phyloP scores from a whole-genome alignment of 1,140 invertebrate genomes.

The Diuraphis noxia region DNA sequence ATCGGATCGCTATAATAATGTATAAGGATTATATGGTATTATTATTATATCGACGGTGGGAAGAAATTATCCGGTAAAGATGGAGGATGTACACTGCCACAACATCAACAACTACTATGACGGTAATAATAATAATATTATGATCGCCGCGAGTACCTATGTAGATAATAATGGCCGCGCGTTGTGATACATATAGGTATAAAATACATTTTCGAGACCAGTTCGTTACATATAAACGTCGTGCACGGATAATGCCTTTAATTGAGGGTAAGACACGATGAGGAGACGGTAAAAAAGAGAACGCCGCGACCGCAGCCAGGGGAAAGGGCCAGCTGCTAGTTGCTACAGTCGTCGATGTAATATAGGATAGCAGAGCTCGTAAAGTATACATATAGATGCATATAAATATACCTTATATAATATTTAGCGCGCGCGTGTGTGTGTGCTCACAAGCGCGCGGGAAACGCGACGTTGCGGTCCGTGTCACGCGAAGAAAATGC shows the following conservation, averaged over 20 bases:
- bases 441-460: not conserved
- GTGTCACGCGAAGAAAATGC: not conserved
- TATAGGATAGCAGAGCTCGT: not conserved
- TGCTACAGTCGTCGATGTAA: not conserved
- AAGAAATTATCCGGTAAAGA: not conserved
- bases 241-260: conserved; percentile 33
- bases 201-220: conserved; percentile 11
- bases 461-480: conserved; percentile 11
- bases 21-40: not conserved
- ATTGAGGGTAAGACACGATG: conserved; percentile 25
- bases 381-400: not conserved
- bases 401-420: not conserved
- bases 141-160: not conserved
- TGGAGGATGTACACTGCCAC: not conserved
- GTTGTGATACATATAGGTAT: not conserved
- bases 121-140: conserved; percentile 2
- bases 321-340: not conserved
- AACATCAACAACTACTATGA: not conserved
- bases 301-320: not conserved
- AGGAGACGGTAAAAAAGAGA: not conserved
- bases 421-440: not conserved
- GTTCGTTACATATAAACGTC: not conserved
- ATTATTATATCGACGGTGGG: not conserved
- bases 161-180: not conserved
- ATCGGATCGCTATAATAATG: not conserved